Evolutionary conservation across 2,797 vertebrate genomes (phyloP), one percentile per base, ranked within the genome.

Genomic region (Sebastes kiyomatsui): DNA sequence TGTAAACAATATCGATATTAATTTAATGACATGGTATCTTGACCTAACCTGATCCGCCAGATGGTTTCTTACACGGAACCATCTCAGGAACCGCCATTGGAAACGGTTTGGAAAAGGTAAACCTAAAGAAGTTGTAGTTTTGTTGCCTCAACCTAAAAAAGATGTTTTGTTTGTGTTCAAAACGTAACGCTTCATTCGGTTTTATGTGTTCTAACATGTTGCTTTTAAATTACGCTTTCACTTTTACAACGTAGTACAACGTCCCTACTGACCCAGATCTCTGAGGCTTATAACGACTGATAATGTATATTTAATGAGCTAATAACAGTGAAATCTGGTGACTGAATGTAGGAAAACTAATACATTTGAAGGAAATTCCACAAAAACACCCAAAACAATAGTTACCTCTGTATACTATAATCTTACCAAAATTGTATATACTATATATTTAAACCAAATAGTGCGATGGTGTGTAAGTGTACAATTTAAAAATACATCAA

Each of bases 171-270:
- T 52, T 52, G 18, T 52, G 46, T 52, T 52, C 46, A 52, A 52
- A 20, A 52, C 8, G 7, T 4, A 52, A 52, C 7, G 1, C 0
- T n/a, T 52, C 46, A 52, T 0, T 52, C 46, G 0, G 46, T 52
- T 52, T 52, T n/a, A 52, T 52, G 46, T 20, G 46, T 0, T 20
- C 0, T 0, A 49, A 20, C 2, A 0, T 52, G 18, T 52, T 52
- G 46, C 18, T n/a, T 20, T 52, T n/a, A 52, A 52, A 20, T 52
- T 52, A 0, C 8, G 7, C 18, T 20, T 2, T 52, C 46, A 52
- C 46, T 52, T 52, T 52, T 52, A 52, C 0, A 52, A 1, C 3
- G 18, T 52, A 49, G 18, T 49, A 52, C 30, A 32, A 32, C 0
- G 42, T 49, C 42, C 42, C 42, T 49, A 2, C 46, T 52, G 46